Evolutionary conservation across 1,140 invertebrate species (phyloP), one percentile per base, ranked within the genome.

Genomic region (Drosophila tropicalis): DNA sequence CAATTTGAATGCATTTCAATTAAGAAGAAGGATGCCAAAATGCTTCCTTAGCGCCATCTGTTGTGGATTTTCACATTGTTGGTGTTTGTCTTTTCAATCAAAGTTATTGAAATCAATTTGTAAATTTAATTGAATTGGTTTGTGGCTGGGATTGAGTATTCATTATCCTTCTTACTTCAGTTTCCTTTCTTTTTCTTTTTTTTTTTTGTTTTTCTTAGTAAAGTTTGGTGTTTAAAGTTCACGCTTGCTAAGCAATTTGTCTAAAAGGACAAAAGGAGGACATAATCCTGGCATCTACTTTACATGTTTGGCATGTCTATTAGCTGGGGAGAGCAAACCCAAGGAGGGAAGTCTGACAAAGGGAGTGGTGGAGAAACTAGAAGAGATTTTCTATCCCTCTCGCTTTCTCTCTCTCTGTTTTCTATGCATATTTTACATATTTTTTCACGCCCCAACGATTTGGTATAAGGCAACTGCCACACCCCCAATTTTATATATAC

Each of bases 1-100:
- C 79, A 79, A 82, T 82, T 82, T 82, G 80, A 82, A 82, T 82
- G 80, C 79, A 82, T 82, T 82, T 82, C 74, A 82, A 82, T 82
- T 82, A 82, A 77, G 75, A 79, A 70, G 67, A 39, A 39, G 67
- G 58, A 67, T 60, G 60, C 76, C 56, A 58, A 58, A 81, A 70
- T 67, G 70, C 63, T 77, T 81, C 76, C 79, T 81, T 81, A 74
- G 66, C 65, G 75, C 62, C 79, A 81, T 74, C 73, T 81, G 79
- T 69, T 70, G 62, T 70, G 55, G 79, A 44, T 77, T 78, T 65
- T 55, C 40, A 29, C 69, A 15, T 65, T 19, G 32, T 62, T 64
- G 19, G 58, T 61, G 63, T 75, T 78, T 75, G 72, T 74, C 71
- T 74, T 64, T 64, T 60, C 47, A 65, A 51, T 63, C 54, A 56